Evolutionary conservation across 2,113 vertebrate genomes (phyloP), one percentile per base, ranked within the genome.

Genomic region (Phyllopteryx taeniolatus): DNA sequence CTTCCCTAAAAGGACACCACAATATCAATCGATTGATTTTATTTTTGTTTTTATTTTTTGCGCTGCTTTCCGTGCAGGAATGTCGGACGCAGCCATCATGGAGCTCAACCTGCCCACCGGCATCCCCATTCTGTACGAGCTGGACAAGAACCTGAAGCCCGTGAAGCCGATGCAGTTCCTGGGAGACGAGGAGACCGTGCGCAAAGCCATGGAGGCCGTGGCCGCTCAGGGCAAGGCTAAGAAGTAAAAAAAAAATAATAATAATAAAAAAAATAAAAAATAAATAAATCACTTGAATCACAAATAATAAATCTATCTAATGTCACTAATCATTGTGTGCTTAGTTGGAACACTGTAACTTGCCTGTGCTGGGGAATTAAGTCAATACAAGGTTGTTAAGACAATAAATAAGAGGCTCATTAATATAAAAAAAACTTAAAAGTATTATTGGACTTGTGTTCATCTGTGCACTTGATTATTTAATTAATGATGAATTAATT

Each of bases 51-150:
- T 39, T 39, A 5, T 39, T 68, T 68, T 17, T 11, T 66, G 63
- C 1, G 19, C 17, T 56, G 19, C 15, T 66, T 2, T 11, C 39
- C 33, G 42, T 78, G 35, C 35, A 91, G 90, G 95, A 80, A 96
- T 99, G 93, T 95, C 98, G 0, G 98, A 99, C 76, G 97, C 94
- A 81, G 96, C 94, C 69, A 99, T 99, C 91, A 99, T 99, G 98
- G 98, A 98, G 83, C 91, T 99, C 81, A 99, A 98, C 89, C 91
- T 99, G 82, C 98, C 98, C n/a, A 99, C 98, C 0, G 98, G 97
- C 31, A 99, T 99, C 86, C 98, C 98, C 44, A 98, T 99, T 0
- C 94, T 99, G 61, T 99, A 98, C 0, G 98, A 99, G 81, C 90
- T 99, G 59, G 97, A 99, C 89, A 95, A 96, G 90, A 96, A 99